phyloP scores from a whole-genome alignment of 2,797 vertebrate genomes.

The Phalanger gymnotis region DNA sequence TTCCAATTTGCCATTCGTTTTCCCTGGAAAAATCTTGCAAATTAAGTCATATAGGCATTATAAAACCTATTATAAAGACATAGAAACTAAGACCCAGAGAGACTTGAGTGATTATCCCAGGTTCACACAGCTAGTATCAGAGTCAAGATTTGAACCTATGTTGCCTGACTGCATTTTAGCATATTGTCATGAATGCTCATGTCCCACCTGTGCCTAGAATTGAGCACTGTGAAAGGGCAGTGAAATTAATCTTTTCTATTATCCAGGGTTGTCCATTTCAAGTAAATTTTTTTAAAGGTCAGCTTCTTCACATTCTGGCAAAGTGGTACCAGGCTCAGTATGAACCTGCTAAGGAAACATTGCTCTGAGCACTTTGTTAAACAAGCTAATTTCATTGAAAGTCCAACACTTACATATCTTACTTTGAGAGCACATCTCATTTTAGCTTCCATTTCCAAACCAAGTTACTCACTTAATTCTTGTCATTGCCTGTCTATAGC shows the following conservation, averaged over 20 bases:
- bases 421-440: conserved; percentile 32
- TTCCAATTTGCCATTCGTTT: not conserved
- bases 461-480: conserved; percentile 63
- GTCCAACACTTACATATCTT: conserved; percentile 34
- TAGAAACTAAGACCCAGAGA: not conserved
- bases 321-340: not conserved
- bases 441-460: conserved; percentile 30
- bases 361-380: conserved; percentile 38
- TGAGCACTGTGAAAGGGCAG: not conserved
- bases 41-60: not conserved
- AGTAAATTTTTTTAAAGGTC: not conserved
- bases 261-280: not conserved
- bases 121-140: not conserved
- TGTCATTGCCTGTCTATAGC: conserved; percentile 18
- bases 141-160: not conserved
- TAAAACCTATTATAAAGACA: not conserved
- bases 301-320: not conserved
- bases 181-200: not conserved
- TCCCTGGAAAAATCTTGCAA: not conserved
- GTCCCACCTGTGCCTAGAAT: not conserved
- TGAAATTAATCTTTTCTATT: not conserved
- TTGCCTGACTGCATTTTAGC: not conserved
- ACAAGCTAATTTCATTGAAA: conserved; percentile 45
- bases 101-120: not conserved
- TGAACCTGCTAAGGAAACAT: conserved; percentile 17